These are phyloP conservation scores for Anarsia innoxiella DNA, from an alignment of 2,888 invertebrate species.

Conservation along the genomic window DNA sequence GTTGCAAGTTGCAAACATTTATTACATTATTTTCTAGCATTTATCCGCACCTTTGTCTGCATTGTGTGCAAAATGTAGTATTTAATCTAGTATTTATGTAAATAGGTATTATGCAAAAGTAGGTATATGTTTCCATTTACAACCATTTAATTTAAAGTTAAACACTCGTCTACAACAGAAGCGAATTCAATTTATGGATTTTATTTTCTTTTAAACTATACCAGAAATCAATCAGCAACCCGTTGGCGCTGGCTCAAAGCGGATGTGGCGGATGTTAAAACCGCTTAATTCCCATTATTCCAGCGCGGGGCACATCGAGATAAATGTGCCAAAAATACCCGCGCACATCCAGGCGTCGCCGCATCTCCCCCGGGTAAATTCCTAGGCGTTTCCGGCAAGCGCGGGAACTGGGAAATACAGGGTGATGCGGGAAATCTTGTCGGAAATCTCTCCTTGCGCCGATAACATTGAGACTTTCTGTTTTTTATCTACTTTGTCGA, in stretches of 20 bases:
- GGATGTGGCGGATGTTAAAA: conserved; percentile 4
- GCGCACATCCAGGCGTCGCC: not conserved
- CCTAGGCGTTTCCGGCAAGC: conserved; percentile 23
- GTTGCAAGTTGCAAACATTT: no score
- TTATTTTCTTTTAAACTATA: no score
- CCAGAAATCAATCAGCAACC: not conserved
- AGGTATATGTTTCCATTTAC: no score
- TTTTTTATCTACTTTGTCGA: conserved; percentile 27
- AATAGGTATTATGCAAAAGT: no score
- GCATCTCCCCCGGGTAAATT: conserved; percentile 33
- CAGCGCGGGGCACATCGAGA: not conserved
- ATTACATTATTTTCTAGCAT: no score
- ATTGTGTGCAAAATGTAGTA: no score
- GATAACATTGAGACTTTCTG: conserved; percentile 34
- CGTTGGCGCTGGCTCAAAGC: conserved; percentile 16
- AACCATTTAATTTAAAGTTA: no score
- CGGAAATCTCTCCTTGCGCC: conserved; percentile 43
- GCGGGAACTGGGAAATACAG: not conserved
- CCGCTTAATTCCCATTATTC: conserved; percentile 7
- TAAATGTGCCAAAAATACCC: conserved; percentile 1
- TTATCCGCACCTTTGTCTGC: no score
- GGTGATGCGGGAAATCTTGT: conserved; percentile 35
- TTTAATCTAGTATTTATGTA: no score
- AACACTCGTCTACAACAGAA: no score
- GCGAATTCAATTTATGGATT: no score